phyloP scores from a whole-genome alignment of 1,140 invertebrate genomes.

The Phortica variegata region DNA sequence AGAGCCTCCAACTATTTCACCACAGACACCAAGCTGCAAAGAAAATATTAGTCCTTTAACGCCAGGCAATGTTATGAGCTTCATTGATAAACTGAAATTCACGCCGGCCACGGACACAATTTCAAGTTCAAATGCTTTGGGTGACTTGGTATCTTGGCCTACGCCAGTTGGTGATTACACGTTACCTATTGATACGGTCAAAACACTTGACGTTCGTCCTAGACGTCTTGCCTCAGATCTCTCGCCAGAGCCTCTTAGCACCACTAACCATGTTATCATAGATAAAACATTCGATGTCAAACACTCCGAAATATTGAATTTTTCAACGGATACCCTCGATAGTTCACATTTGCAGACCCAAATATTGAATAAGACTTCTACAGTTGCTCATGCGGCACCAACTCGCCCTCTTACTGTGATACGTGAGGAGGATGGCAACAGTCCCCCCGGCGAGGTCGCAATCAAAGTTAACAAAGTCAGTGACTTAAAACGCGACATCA shows the following conservation, averaged over 20 bases:
- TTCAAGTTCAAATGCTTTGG: conserved; percentile 13
- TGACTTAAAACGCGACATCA: conserved; percentile 40
- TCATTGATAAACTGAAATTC: conserved; percentile 50
- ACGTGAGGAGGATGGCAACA: conserved; percentile 34
- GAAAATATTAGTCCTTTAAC: conserved; percentile 47
- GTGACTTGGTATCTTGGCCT: conserved; percentile 42
- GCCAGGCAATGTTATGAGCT: conserved; percentile 30
- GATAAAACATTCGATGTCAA: conserved; percentile 49
- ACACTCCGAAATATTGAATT: conserved; percentile 23
- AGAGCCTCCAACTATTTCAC: conserved; percentile 7
- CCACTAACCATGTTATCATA: conserved; percentile 6
- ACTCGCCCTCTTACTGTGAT: conserved; percentile 36
- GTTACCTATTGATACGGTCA: not conserved
- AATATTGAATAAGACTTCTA: conserved; percentile 40
- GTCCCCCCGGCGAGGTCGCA: conserved; percentile 6
- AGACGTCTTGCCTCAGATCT: conserved; percentile 18
- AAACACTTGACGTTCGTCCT: conserved; percentile 23
- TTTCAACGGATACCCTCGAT: conserved; percentile 29
- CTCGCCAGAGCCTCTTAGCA: conserved; percentile 4
- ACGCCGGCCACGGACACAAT: conserved; percentile 31
- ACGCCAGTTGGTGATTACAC: conserved; percentile 25
- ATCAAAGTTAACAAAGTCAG: not conserved
- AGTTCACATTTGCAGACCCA: conserved; percentile 20
- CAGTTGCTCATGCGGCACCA: conserved; percentile 26
- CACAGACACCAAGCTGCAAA: conserved; percentile 24